These are phyloP conservation scores for Okamejei kenojei DNA, from an alignment of 2,797 vertebrate species.

Conservation along the genomic window DNA sequence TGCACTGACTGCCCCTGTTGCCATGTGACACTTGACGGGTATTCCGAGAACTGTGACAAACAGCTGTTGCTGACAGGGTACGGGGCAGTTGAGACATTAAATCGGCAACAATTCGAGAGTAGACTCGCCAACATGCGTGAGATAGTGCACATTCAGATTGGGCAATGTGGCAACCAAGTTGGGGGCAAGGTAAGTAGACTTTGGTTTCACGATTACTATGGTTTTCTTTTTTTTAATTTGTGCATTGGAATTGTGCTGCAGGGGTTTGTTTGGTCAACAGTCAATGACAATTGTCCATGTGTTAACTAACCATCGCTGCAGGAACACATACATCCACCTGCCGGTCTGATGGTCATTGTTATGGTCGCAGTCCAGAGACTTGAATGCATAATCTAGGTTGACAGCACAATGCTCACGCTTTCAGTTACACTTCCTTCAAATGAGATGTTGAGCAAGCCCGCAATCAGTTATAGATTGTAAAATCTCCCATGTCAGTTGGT, in stretches of 20 bases:
- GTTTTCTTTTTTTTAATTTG: background rate
- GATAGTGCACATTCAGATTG: constrained; percentile 92
- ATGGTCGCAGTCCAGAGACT: background rate
- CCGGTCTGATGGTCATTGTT: background rate
- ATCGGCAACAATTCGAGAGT: constrained; percentile 33
- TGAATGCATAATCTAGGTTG: background rate
- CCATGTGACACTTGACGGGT: background rate
- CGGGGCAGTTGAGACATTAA: constrained; percentile 41
- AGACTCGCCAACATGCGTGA: constrained; percentile 75
- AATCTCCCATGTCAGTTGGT: background rate
- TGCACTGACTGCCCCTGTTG: background rate
- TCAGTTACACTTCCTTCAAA: background rate
- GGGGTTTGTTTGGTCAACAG: background rate
- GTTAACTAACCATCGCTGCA: too few species aligned
- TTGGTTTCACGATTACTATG: background rate
- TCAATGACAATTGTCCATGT: background rate
- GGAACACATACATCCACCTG: background rate
- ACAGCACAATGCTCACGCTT: background rate
- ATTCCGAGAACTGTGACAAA: constrained; percentile 35
- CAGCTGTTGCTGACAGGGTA: constrained; percentile 44
- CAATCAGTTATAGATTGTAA: background rate
- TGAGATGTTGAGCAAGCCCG: background rate
- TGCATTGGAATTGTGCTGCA: too few species aligned
- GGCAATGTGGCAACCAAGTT: constrained; percentile 96
- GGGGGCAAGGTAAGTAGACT: constrained; percentile 76